Evolutionary conservation across 2,888 invertebrate species (phyloP).

Genomic region (Mesorhabditis spiculigera): DNA sequence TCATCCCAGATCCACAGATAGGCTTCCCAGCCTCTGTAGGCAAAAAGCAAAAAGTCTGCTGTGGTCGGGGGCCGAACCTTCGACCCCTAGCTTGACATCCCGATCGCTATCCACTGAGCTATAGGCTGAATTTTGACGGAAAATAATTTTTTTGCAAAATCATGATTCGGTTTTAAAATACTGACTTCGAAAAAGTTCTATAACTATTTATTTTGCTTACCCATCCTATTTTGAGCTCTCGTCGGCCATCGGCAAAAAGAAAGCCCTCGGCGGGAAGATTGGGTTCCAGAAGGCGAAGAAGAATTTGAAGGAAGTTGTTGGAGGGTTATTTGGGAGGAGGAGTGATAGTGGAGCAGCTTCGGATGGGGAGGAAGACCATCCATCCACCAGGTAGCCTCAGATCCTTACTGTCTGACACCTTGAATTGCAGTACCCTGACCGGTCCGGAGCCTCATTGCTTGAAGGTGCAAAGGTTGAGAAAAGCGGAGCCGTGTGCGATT

Average conservation of each 20-base stretch:
- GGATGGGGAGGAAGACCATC: conserved; percentile 55
- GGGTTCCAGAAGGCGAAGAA: conserved; percentile 62
- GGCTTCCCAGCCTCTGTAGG: too few relatives aligned
- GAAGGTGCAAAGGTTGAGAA: conserved; percentile 69
- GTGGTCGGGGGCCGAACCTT: too few relatives aligned
- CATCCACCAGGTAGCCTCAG: conserved; percentile 12
- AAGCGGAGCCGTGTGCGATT: conserved; percentile 78
- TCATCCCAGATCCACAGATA: too few relatives aligned
- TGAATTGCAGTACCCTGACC: not conserved
- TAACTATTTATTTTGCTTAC: too few relatives aligned
- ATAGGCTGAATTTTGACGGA: too few relatives aligned
- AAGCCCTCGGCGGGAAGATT: conserved; percentile 48
- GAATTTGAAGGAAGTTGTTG: conserved; percentile 61
- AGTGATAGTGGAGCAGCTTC: conserved; percentile 21
- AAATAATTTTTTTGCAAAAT: too few relatives aligned
- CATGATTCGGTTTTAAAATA: too few relatives aligned
- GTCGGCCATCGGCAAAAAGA: conserved; percentile 28
- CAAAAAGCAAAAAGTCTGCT: too few relatives aligned
- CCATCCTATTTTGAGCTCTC: conserved; percentile 7
- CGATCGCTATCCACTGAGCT: too few relatives aligned
- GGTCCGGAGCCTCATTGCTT: conserved; percentile 56
- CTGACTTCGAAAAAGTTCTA: too few relatives aligned
- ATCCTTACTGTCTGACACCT: too few relatives aligned
- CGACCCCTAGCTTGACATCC: too few relatives aligned
- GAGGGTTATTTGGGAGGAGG: conserved; percentile 37